Conservation (phyloP, 2,113 vertebrate species). For the Scomber scombrus region DNA sequence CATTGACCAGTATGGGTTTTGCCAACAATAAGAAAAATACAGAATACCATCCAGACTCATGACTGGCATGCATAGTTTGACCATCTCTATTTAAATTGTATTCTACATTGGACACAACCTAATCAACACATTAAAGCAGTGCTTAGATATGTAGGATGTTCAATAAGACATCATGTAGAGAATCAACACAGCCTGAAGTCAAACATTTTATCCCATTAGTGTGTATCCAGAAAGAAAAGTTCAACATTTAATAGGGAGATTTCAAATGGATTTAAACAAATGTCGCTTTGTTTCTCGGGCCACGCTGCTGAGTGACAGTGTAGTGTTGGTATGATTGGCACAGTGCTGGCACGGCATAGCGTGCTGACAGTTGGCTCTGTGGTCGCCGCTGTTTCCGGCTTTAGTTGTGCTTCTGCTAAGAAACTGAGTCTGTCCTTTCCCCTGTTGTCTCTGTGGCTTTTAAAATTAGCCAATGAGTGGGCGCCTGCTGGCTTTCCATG, state of each 20-base stretch:
- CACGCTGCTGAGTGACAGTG: background rate
- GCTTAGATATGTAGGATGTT: too few species aligned
- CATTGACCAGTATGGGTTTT: too few species aligned
- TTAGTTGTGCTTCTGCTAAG: constrained; percentile 43
- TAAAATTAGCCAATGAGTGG: constrained; percentile 22
- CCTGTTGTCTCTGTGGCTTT: constrained; percentile 44
- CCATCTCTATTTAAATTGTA: too few species aligned
- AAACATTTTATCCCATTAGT: background rate
- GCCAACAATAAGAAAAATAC: too few species aligned
- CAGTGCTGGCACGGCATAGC: constrained; percentile 27
- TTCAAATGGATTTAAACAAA: background rate
- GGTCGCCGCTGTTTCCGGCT: constrained; percentile 68
- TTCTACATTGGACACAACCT: too few species aligned
- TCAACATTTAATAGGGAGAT: background rate
- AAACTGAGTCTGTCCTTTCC: constrained; percentile 18
- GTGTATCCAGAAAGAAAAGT: background rate
- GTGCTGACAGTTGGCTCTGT: constrained; percentile 74
- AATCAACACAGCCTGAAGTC: background rate
- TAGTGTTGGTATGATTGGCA: constrained; percentile 42
- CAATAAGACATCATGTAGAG: too few species aligned
- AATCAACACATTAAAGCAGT: too few species aligned
- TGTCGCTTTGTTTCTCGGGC: background rate
- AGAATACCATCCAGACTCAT: too few species aligned
- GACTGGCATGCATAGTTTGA: too few species aligned
- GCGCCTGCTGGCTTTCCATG: constrained; percentile 18